These are phyloP conservation scores for Nibea albiflora DNA, from an alignment of 2,113 vertebrate genomes.

Conservation along the genomic window DNA sequence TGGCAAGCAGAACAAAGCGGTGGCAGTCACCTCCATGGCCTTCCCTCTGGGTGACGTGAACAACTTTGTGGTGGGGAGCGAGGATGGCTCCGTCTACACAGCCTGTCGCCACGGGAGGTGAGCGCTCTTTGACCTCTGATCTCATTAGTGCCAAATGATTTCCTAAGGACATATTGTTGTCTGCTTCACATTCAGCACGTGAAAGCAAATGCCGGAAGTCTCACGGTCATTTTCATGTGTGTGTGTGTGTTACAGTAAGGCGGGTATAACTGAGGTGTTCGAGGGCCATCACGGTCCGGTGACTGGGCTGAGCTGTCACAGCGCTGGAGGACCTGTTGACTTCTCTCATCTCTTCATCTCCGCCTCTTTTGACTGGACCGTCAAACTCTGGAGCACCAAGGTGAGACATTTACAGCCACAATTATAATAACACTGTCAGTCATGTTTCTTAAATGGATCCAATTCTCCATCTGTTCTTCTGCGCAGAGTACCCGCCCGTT, in stretches of 20 bases:
- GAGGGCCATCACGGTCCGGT: conserved; percentile 99
- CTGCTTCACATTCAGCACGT: not conserved
- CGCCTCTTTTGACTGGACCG: conserved; percentile 98
- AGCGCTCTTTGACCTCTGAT: conserved; percentile 5
- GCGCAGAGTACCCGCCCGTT: conserved; percentile 94
- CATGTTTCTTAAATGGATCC: not conserved
- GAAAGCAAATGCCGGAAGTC: not conserved
- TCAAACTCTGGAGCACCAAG: conserved; percentile 99
- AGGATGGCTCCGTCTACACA: conserved; percentile 97
- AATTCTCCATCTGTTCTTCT: not conserved
- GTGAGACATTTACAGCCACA: conserved; percentile 75
- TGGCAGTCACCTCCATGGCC: conserved; percentile 98
- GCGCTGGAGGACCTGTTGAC: conserved; percentile 94
- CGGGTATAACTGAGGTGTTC: conserved; percentile 98
- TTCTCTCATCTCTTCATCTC: conserved; percentile 99
- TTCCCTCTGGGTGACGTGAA: conserved; percentile 98
- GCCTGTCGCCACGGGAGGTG: conserved; percentile 98
- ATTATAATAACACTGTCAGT: not conserved
- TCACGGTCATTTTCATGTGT: conserved; percentile 3
- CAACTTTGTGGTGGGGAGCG: conserved; percentile 99
- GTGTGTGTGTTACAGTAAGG: conserved; percentile 88
- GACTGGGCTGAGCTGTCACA: conserved; percentile 97
- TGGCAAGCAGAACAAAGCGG: conserved; percentile 94
- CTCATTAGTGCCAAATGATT: not conserved
- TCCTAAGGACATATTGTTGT: not conserved